Evolutionary conservation across 2,888 invertebrate species (phyloP).

Genomic region (Erpobdella octoculata): DNA sequence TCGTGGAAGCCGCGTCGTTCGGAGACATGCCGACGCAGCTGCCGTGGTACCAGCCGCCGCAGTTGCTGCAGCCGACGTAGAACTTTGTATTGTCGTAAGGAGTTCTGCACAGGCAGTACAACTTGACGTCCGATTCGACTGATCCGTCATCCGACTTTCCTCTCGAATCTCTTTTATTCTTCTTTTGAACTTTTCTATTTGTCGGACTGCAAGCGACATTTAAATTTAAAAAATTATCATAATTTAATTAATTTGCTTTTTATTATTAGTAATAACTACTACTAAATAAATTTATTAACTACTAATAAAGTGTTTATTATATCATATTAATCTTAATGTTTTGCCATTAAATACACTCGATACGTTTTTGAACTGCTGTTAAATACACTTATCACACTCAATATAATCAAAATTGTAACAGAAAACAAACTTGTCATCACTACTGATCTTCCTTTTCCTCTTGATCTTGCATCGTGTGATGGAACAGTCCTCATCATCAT

Average conservation of each 20-base stretch:
- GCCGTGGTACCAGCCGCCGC: slow-evolving; percentile 29
- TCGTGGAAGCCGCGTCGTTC: slow-evolving; percentile 5
- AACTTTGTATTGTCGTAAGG: slow-evolving; percentile 26
- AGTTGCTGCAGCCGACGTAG: slow-evolving; percentile 25
- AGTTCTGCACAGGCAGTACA: slow-evolving; percentile 25
- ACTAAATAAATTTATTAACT: no score
- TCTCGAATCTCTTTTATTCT: no score
- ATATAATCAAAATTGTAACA: background rate
- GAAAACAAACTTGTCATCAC: background rate
- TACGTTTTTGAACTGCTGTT: background rate
- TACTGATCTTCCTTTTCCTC: background rate
- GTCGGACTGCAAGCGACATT: background rate
- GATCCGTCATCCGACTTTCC: background rate
- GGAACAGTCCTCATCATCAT: background rate
- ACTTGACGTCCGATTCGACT: background rate
- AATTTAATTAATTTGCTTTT: background rate
- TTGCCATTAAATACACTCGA: background rate
- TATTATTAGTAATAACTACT: background rate
- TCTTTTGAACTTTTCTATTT: no score
- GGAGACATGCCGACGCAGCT: slow-evolving; percentile 22
- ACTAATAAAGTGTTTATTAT: no score
- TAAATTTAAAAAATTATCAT: background rate
- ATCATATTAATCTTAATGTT: background rate
- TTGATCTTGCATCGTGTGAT: background rate
- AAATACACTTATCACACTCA: background rate